Evolutionary conservation across 2,113 vertebrate genomes (phyloP), one percentile per base, ranked within the genome.

Genomic region (Hymenochirus boettgeri): DNA sequence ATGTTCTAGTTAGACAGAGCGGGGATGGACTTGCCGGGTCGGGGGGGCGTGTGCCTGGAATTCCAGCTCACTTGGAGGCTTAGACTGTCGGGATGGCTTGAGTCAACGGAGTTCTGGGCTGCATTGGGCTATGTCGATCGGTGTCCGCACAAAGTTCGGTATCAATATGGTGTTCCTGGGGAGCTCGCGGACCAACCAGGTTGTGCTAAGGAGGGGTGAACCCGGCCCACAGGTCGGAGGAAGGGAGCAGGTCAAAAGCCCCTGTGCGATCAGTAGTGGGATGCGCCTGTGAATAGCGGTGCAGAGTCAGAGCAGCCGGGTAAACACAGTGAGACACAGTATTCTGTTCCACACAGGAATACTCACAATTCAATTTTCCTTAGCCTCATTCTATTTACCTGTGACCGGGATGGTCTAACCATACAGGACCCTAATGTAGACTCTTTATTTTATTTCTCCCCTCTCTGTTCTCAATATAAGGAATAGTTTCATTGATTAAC

Each of bases 21-120:
- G 7, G 37, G 1, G 18, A 0, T 3, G 0, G 1, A 0, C 0
- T 1, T 0, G 74, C 77, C 75, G 83, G 90, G 86, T 77, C 78
- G 79, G 70, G 55, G 88, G 89, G 90, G 89, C 88, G 84, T 75
- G 83, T 73, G 83, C 84, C 86, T 90, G 87, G 89, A 88, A 88
- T 90, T 90, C 88, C 88, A 78, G 89, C 75, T 70, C 69, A 65
- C 85, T 18, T 1, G 84, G 84, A 61, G 59, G 59, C 59, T 61
- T 79, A 85, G 84, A 70, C 66, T 65, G 77, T 77, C 7, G 86
- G 86, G 86, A 87, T 51, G 57, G 82, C 84, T 72, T 77, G 79
- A 76, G 75, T 73, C 71, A 25, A 54, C 70, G 71, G 74, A 18
- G 70, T 75, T 78, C 82, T 73, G 70, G 65, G 62, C 71, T 69